Evolutionary conservation across 2,888 invertebrate species (phyloP).

Genomic region (Amphipoea lucens): DNA sequence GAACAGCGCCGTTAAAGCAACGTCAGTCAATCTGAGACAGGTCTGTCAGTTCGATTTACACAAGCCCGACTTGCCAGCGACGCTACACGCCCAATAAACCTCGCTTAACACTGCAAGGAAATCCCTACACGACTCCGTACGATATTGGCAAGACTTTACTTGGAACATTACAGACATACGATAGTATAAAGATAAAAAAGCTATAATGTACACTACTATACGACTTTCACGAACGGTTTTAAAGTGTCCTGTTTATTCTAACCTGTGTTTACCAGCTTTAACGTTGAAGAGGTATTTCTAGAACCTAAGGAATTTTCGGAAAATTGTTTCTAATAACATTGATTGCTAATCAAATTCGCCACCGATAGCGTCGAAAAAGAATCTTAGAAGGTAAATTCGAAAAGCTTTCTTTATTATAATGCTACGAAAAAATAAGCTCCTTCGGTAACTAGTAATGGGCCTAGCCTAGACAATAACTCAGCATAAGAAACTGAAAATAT

Average conservation of each 20-base stretch:
- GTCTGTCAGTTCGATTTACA: constrained; percentile 87
- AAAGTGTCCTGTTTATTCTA: constrained; percentile 69
- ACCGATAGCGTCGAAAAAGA: background rate
- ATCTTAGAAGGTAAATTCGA: background rate
- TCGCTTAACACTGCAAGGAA: constrained; percentile 80
- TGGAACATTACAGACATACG: constrained; percentile 58
- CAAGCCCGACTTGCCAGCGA: constrained; percentile 75
- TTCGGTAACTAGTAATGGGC: background rate
- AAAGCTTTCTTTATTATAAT: background rate
- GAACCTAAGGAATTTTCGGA: background rate
- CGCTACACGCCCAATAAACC: constrained; percentile 84
- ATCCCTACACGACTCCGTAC: constrained; percentile 75
- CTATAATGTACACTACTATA: constrained; percentile 67
- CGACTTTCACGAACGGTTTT: constrained; percentile 64
- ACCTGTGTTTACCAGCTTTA: constrained; percentile 5
- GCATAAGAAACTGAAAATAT: background rate
- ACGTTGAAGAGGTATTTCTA: background rate
- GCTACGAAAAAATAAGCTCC: background rate
- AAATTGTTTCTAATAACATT: background rate
- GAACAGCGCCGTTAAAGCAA: constrained; percentile 78
- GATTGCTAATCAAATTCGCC: background rate
- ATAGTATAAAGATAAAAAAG: constrained; percentile 64
- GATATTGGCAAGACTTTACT: constrained; percentile 71
- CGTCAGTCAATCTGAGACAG: constrained; percentile 85
- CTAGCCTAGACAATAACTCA: background rate